Percentiles rank a stretch among this genome's conserved stretches.
These are phyloP conservation scores for Numenius phaeopus DNA, from an alignment of 2,797 vertebrate species.

Conservation along the genomic window DNA sequence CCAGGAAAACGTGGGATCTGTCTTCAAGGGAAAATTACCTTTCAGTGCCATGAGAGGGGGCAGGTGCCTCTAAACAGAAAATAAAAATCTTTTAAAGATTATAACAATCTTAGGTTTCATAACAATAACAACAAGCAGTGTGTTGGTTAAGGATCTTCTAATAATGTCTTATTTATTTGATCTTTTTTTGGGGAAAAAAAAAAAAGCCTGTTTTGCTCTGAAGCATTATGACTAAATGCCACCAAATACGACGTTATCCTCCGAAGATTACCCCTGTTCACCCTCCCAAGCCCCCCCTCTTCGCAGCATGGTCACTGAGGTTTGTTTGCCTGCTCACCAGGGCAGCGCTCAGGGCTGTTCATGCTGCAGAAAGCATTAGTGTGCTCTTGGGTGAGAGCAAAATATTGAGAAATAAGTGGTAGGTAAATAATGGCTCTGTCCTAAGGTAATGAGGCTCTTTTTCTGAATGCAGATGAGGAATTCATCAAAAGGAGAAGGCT, in stretches of 20 bases:
- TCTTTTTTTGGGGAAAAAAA: not conserved
- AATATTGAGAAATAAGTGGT: not conserved
- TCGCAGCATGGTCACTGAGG: not conserved
- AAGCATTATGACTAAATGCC: not conserved
- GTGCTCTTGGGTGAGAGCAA: not conserved
- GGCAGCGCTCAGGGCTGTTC: not conserved
- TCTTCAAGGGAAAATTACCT: slow-evolving; percentile 22
- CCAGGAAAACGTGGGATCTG: not conserved
- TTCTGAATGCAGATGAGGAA: slow-evolving; percentile 6
- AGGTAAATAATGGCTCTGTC: not conserved
- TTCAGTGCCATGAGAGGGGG: slow-evolving; percentile 13
- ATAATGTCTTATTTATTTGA: not conserved
- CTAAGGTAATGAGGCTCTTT: slow-evolving; percentile 20
- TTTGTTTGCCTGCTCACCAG: not conserved
- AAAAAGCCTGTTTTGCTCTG: not conserved
- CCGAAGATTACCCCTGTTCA: not conserved
- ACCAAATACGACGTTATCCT: not conserved
- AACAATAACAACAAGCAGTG: not conserved
- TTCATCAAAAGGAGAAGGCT: not conserved
- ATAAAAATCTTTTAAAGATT: not conserved
- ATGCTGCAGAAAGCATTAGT: not conserved
- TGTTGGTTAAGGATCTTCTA: not conserved
- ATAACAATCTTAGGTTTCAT: not conserved
- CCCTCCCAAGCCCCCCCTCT: not conserved
- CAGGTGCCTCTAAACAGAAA: slow-evolving; percentile 19